Base-by-base conservation (phyloP, 2,797 vertebrate species). In the Gila robusta region DNA sequence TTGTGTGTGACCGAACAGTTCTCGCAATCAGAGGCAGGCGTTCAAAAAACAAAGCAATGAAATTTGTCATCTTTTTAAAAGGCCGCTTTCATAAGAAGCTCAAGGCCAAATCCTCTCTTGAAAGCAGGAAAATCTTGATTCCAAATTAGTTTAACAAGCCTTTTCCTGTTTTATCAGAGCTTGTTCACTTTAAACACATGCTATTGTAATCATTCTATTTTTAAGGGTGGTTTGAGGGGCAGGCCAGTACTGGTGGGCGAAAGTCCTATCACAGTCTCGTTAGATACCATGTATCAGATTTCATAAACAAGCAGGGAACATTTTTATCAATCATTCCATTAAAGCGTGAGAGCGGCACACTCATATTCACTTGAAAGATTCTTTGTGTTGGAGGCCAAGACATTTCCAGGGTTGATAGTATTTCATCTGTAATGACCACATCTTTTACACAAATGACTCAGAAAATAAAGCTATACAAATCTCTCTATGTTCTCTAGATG, bases 281-380 rank as follows among this genome's bases (percentile, higher is more conserved):
- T 94, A 95, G 94, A 95, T 95, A 94, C 92, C 90, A 93, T 87
- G 84, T 91, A 93, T 95, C 94, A 92, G 89, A 90, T 92, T 94
- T 91, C 93, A 93, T 94, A 95, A 96, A 95, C 94, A 94, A 92
- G 89, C 89, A 83, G 70, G 64, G 89, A 94, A 93, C 91, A 89
- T 90, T 94, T 94, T 93, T 93, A 94, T 95, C 93, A 92, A 94
- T 95, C 93, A 94, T 81, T 88, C 88, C 77, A 91, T 90, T 90
- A 91, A 92, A 91, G 89, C 88, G 84, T 85, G 88, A 90, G 89
- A 88, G 89, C 88, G 83, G 88, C 56, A 70, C 79, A 62, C 85
- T 89, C 72, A 81, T 92, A 74, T 94, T 91, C 89, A 72, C 87
- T 89, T 93, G 88, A 91, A 91, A 91, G 87, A 89, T 88, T 93